Percentiles rank a stretch among this genome's conserved stretches.
Conservation (phyloP, 1,140 invertebrate genomes). For the Trichonephila clavipes region DNA sequence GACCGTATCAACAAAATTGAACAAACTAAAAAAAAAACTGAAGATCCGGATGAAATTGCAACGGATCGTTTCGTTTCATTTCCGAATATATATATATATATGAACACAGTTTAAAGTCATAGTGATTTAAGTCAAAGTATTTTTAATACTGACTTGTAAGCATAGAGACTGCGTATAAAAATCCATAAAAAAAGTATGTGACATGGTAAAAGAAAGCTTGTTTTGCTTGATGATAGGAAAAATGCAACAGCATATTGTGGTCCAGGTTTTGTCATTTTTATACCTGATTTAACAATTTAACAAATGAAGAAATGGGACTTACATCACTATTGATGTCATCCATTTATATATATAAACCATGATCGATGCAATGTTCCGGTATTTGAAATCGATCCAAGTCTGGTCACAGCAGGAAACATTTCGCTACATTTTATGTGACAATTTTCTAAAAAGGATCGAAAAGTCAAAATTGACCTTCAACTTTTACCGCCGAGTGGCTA, state of each 20-base stretch:
- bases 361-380: constrained; percentile 16
- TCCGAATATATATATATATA: neutral
- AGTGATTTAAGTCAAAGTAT: no score
- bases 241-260: no score
- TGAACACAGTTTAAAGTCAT: no score
- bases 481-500: constrained; percentile 28
- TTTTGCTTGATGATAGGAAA: no score
- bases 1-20: constrained; percentile 2
- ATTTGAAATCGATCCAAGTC: constrained; percentile 31
- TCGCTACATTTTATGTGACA: constrained; percentile 38
- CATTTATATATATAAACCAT: constrained; percentile 15
- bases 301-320: no score
- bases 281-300: no score
- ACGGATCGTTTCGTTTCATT: neutral
- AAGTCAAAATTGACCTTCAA: constrained; percentile 27
- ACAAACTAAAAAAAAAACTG: neutral
- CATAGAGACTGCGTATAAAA: no score
- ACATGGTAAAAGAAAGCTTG: no score
- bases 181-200: no score
- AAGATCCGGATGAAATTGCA: neutral
- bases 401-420: constrained; percentile 1
- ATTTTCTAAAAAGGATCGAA: constrained; percentile 41
- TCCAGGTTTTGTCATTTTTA: no score
- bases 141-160: no score
- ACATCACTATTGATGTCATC: no score